phyloP scores from a whole-genome alignment of 2,888 invertebrate species.

The Lepetodrilus schrolli region DNA sequence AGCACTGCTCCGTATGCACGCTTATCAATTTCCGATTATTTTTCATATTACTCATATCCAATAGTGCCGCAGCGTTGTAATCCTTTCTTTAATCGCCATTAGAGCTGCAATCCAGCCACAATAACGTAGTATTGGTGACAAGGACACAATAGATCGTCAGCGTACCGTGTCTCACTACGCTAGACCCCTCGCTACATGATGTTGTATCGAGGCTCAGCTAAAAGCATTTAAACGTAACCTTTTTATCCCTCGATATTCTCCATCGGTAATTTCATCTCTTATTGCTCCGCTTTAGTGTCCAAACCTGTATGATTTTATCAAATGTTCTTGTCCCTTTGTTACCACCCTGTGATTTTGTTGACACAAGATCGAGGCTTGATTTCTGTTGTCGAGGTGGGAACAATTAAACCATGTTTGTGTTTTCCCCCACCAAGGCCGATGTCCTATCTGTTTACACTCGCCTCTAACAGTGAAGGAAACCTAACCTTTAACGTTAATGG shows the following conservation, averaged over 20 bases:
- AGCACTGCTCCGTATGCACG: not conserved
- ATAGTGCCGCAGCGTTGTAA: not conserved
- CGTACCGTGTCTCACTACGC: not conserved
- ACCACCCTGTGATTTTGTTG: conserved; percentile 11
- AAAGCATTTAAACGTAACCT: conserved; percentile 26
- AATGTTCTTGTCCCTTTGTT: conserved; percentile 12
- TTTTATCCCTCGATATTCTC: conserved; percentile 7
- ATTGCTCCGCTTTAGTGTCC: conserved; percentile 7
- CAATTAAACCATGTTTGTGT: not conserved
- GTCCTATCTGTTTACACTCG: not conserved
- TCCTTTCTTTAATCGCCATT: conserved; percentile 26
- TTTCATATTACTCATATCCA: conserved; percentile 23
- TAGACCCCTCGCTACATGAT: not conserved
- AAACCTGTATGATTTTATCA: conserved; percentile 22
- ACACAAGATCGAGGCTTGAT: not conserved
- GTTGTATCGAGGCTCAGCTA: conserved; percentile 17
- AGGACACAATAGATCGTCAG: not conserved
- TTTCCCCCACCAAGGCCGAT: not conserved
- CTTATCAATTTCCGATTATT: conserved; percentile 25
- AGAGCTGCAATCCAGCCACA: not conserved
- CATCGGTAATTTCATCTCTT: conserved; percentile 15
- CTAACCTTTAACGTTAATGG: not conserved
- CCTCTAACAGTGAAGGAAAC: not conserved
- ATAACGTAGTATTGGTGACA: conserved; percentile 2
- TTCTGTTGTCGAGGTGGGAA: not conserved